Conservation (phyloP, 2,888 invertebrate species). For the Idaea dimidiata region DNA sequence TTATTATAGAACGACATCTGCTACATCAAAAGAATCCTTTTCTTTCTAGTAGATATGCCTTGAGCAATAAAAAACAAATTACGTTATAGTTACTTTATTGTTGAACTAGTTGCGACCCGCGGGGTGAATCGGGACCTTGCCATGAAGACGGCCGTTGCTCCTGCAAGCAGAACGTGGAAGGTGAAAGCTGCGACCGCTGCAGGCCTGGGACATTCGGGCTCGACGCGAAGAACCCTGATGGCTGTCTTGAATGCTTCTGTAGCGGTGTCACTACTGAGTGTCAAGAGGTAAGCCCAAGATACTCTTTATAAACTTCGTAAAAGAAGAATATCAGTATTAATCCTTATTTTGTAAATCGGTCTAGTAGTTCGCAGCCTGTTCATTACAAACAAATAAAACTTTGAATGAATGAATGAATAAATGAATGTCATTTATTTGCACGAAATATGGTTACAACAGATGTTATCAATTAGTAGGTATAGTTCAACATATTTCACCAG, state of each 20-base stretch:
- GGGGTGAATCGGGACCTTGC: constrained; percentile 47
- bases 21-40: too few relatives aligned
- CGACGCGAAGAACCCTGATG: constrained; percentile 84
- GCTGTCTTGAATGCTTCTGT: constrained; percentile 94
- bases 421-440: too few relatives aligned
- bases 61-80: too few relatives aligned
- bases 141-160: constrained; percentile 74
- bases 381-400: too few relatives aligned
- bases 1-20: too few relatives aligned
- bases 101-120: constrained; percentile 53
- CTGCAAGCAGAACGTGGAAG: constrained; percentile 90
- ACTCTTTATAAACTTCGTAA: neutral
- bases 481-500: too few relatives aligned
- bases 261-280: constrained; percentile 90
- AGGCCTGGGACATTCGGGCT: constrained; percentile 90
- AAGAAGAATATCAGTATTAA: neutral
- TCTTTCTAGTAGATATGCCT: too few relatives aligned
- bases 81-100: neutral
- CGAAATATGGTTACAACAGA: too few relatives aligned
- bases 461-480: too few relatives aligned
- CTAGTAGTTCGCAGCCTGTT: too few relatives aligned
- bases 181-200: constrained; percentile 89
- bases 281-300: constrained; percentile 71
- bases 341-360: too few relatives aligned
- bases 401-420: too few relatives aligned